Evolutionary conservation across 2,113 vertebrate genomes (phyloP).

Genomic region (Tautogolabrus adspersus): DNA sequence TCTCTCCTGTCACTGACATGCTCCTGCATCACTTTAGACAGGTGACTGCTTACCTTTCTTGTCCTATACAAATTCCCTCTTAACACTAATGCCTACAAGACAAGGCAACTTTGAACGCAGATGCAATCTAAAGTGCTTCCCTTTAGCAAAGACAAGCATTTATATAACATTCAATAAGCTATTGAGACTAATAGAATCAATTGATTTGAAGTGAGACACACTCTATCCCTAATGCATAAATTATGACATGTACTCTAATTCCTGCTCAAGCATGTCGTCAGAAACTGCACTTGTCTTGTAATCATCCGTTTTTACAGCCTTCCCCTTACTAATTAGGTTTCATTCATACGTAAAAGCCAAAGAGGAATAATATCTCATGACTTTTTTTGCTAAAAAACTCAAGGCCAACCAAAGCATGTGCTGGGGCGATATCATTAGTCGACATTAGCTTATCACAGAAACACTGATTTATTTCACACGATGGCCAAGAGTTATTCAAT

Average conservation of each 20-base stretch:
- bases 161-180: not conserved
- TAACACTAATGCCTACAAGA: not conserved
- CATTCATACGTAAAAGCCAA: not conserved
- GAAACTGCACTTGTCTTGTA: not conserved
- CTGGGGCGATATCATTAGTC: not conserved
- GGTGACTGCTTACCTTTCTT: constrained; percentile 4
- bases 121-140: not conserved
- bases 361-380: not conserved
- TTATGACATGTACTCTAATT: not conserved
- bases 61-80: not conserved
- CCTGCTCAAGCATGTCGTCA: not conserved
- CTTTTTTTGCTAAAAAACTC: not conserved
- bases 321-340: not conserved
- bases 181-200: not conserved
- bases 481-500: not conserved
- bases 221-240: not conserved
- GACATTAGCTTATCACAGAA: constrained; percentile 1
- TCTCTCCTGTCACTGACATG: not conserved
- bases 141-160: not conserved
- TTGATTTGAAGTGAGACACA: not conserved
- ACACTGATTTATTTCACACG: not conserved
- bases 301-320: not conserved
- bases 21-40: not conserved
- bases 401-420: not conserved
- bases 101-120: not conserved